Base-by-base conservation (phyloP, 2,888 invertebrate species). In the Dichetophora obliterata region DNA sequence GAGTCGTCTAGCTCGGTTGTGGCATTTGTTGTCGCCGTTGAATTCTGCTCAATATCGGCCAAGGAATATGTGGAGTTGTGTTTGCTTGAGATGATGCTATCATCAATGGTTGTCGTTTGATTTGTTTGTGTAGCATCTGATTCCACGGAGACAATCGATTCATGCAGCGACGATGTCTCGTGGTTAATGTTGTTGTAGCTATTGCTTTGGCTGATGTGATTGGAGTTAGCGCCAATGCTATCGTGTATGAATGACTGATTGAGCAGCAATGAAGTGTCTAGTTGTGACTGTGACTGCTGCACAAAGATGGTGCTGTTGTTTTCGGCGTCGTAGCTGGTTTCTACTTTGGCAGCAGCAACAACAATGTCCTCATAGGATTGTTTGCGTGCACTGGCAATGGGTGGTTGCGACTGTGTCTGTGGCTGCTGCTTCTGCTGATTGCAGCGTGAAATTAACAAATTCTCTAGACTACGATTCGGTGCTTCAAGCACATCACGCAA, bases 401-500 rank as follows among this genome's bases (percentile, higher is more conserved):
- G 80, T 77, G 22, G 78, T 75, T 9, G 69, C 3, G 43, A 3
- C 11, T 43, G 80, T 78, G n/a, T 77, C 73, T 14, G 72, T 75
- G 5, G 78, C 61, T 57, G 78, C 43, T 2, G 78, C 69, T 50
- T 66, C 22, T 27, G 57, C 66, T 75, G 80, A 72, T 72, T 81
- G 57, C 78, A 78, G 65, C 77, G 81, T 76, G 82, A 79, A 80
- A 87, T 85, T 54, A 88, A 79, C 76, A 87, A 84, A 81, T 87
- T 88, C 78, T 88, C 89, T 77, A 88, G 81, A 78, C 87, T 88
- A 68, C 89, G 87, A 78, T 88, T 88, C 70, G 92, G 91, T 63
- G 91, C 92, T 77, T 92, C 92, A 78, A 91, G 88, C 69, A 91
- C 91, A 84, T 92, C 92, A 75, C 91, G 90, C 76, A 91, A 85